A percentile compares a stretch with the other conserved stretches of the same genome.
Evolutionary conservation across 2,113 vertebrate species (phyloP).

Genomic region (Hipposideros armiger): DNA sequence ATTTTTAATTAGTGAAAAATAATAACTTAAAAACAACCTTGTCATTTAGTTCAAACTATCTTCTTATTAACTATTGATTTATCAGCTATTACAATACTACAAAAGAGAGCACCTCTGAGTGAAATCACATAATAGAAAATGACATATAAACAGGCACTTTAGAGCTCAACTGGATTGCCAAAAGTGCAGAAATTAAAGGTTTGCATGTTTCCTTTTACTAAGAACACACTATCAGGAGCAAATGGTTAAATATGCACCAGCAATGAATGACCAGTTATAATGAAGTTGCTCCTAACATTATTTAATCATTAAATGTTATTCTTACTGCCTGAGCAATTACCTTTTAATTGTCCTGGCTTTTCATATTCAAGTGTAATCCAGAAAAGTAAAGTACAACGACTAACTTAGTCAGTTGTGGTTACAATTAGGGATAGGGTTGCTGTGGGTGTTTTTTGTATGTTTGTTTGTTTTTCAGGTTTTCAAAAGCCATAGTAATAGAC

Average conservation of each 20-base stretch:
- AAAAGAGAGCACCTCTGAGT: neutral
- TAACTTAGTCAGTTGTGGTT: constrained; percentile 1
- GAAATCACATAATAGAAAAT: constrained; percentile 48
- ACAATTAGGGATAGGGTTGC: neutral
- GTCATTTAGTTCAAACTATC: constrained; percentile 53
- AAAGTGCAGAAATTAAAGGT: neutral
- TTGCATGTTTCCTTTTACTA: neutral
- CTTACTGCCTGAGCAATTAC: constrained; percentile 49
- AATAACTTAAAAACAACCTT: constrained; percentile 1
- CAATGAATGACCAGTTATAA: constrained; percentile 35
- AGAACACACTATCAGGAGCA: constrained; percentile 11
- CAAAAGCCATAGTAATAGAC: neutral
- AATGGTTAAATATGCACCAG: neutral
- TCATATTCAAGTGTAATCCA: constrained; percentile 32
- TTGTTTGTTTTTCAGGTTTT: neutral
- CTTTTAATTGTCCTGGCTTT: constrained; percentile 60
- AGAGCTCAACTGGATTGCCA: neutral
- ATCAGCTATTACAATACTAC: neutral
- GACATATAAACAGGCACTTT: constrained; percentile 21
- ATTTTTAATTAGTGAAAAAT: constrained; percentile 41
- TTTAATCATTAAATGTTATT: constrained; percentile 27
- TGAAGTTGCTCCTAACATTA: neutral
- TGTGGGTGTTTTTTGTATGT: neutral
- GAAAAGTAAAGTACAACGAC: constrained; percentile 36
- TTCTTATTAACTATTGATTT: constrained; percentile 42